Base-by-base conservation (phyloP, 2,888 invertebrate genomes). In the Pseudeuparius sepicola region DNA sequence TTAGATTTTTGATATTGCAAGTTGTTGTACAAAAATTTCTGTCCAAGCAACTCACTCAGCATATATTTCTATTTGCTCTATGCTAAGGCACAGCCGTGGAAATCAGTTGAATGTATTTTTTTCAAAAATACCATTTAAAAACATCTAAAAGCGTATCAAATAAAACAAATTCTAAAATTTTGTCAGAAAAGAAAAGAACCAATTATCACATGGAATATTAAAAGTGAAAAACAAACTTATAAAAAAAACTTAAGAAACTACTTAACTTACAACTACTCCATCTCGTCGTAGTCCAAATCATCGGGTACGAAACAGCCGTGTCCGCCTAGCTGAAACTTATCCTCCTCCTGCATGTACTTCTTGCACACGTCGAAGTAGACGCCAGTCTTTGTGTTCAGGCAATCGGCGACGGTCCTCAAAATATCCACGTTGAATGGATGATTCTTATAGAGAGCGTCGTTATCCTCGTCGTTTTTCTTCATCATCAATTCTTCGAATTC, bases 401-500 rank as follows among this genome's bases (percentile, higher is more conserved):
- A 43, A 11, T 18, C 24, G 2, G 34, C 40, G 4, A 36, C 30
- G 14, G 39, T 32, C 12, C n/a, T 27, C 12, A 41, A 24, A 15
- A 43, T 34, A 18, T 43, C 18, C 15, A 45, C 34, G 17, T 45
- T 40, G 26, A 45, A 36, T 2, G 39, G 42, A 14, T 39, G 39
- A 20, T 23, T 17, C 11, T 34, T 34, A 17, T 39, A 37, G 12
- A 45, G 20, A 4, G 37, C 9, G 4, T 40, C 23, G 13, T 37
- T 38, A 4, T 44, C 38, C 26, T 41, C 37, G 10, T 38, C 30
- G 11, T 34, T 31, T 7, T 11, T 18, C 4, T 25, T 25, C 11
- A 13, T 28, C 14, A 34, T 32, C 4, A 39, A 32, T 31, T 38
- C 41, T 13, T 32, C 31, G 10, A 30, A 36, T 29, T 40, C 33